A percentile compares a stretch with the other conserved stretches of the same genome.
These are phyloP conservation scores for Catharus fuscescens DNA, from an alignment of 2,113 vertebrate genomes.

Conservation along the genomic window DNA sequence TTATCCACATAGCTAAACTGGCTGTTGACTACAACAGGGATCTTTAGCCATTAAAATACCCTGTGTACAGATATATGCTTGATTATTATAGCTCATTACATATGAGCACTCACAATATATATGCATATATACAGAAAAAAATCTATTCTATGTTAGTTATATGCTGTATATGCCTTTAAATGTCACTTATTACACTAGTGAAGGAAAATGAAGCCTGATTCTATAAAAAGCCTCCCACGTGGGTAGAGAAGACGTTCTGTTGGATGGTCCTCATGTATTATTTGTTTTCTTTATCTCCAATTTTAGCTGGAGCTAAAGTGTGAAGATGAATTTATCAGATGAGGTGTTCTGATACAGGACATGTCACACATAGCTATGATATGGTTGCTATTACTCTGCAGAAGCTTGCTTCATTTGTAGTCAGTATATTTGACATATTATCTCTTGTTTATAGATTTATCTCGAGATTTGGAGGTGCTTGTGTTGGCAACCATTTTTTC, in stretches of 20 bases:
- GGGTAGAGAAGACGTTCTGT: not conserved
- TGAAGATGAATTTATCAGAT: not conserved
- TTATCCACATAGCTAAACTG: constrained; percentile 70
- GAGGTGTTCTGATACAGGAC: not conserved
- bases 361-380: not conserved
- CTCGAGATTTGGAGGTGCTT: not conserved
- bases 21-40: constrained; percentile 59
- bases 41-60: constrained; percentile 63
- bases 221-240: not conserved
- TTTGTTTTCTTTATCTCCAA: not conserved
- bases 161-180: constrained; percentile 60
- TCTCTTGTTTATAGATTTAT: not conserved
- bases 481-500: not conserved
- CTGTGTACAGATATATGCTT: constrained; percentile 49
- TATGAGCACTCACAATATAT: constrained; percentile 37
- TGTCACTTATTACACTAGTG: constrained; percentile 47
- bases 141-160: constrained; percentile 35
- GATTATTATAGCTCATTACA: constrained; percentile 70
- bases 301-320: not conserved
- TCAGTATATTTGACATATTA: not conserved
- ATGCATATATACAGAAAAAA: not conserved
- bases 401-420: not conserved
- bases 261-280: accelerated
- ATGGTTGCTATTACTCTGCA: not conserved
- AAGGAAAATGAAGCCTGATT: constrained; percentile 64